Evolutionary conservation across 2,888 invertebrate genomes (phyloP).

Genomic region (Caenorhabditis doughertyi): DNA sequence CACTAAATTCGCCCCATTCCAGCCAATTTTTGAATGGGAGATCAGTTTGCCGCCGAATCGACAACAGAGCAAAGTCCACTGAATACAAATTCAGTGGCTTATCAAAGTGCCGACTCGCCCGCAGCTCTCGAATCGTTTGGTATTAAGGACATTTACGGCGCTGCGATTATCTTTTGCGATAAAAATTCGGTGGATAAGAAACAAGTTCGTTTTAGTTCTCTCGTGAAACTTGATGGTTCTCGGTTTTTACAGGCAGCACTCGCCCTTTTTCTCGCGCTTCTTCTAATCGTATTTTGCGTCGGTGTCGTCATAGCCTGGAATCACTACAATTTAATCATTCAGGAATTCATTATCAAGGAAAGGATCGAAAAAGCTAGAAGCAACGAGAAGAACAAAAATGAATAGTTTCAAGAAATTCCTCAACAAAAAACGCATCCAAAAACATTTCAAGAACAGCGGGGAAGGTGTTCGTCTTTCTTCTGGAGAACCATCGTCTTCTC

Average conservation of each 20-base stretch:
- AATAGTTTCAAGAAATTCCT: slow-evolving; percentile 77
- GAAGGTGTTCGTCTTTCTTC: slow-evolving; percentile 68
- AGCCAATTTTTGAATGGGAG: slow-evolving; percentile 43
- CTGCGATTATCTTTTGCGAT: slow-evolving; percentile 54
- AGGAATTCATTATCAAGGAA: slow-evolving; percentile 62
- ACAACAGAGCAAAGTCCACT: slow-evolving; percentile 43
- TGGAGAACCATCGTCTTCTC: slow-evolving; percentile 46
- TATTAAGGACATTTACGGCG: slow-evolving; percentile 29
- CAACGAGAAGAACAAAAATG: slow-evolving; percentile 71
- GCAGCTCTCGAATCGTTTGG: slow-evolving; percentile 2
- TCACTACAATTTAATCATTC: slow-evolving; percentile 68
- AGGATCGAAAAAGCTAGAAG: slow-evolving; percentile 50
- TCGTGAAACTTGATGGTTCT: slow-evolving; percentile 2
- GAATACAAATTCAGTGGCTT: slow-evolving; percentile 50
- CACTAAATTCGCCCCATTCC: background rate
- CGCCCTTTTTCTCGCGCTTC: slow-evolving; percentile 52
- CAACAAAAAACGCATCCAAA: slow-evolving; percentile 74
- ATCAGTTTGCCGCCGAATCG: slow-evolving; percentile 35
- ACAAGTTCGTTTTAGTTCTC: slow-evolving; percentile 58
- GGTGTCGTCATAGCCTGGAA: slow-evolving; percentile 66
- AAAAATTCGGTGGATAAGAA: slow-evolving; percentile 64
- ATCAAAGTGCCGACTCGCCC: slow-evolving; percentile 12
- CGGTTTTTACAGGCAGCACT: slow-evolving; percentile 65
- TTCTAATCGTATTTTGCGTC: slow-evolving; percentile 56
- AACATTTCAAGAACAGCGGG: slow-evolving; percentile 76